Percentiles rank a stretch among this genome's conserved stretches.
These are phyloP conservation scores for Martes martes DNA, from an alignment of 2,113 vertebrate species.

Conservation along the genomic window DNA sequence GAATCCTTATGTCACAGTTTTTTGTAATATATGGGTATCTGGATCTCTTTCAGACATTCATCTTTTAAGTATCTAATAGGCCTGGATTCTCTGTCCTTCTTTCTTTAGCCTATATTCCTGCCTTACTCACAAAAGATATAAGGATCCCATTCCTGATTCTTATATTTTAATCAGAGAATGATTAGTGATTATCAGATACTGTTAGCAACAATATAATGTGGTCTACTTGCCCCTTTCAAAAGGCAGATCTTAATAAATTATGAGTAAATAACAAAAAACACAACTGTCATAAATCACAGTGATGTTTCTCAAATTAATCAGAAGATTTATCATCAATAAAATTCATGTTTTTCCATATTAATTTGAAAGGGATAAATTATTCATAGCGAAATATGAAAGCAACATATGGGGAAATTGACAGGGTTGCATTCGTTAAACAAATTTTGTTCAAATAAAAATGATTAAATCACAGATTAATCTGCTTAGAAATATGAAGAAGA, in stretches of 20 bases:
- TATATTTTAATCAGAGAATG: neutral
- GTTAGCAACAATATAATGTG: neutral
- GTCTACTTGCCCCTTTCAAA: neutral
- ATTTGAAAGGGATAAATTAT: neutral
- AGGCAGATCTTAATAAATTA: neutral
- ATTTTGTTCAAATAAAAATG: constrained; percentile 25
- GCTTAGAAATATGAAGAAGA: neutral
- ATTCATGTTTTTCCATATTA: neutral
- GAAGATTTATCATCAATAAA: neutral
- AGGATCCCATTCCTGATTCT: neutral
- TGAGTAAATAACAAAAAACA: neutral
- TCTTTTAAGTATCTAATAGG: neutral
- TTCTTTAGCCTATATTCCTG: neutral
- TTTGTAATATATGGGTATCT: neutral
- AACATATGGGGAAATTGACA: neutral
- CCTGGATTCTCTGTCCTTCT: neutral
- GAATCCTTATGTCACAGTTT: neutral
- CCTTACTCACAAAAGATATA: neutral
- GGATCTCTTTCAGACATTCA: neutral
- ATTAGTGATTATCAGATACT: neutral
- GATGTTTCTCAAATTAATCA: neutral
- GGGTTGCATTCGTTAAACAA: neutral
- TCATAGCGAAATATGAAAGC: neutral
- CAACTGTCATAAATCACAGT: neutral
- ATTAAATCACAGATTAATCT: constrained; percentile 17